Conservation (phyloP, 2,113 vertebrate genomes). For the Cottus gobio region DNA sequence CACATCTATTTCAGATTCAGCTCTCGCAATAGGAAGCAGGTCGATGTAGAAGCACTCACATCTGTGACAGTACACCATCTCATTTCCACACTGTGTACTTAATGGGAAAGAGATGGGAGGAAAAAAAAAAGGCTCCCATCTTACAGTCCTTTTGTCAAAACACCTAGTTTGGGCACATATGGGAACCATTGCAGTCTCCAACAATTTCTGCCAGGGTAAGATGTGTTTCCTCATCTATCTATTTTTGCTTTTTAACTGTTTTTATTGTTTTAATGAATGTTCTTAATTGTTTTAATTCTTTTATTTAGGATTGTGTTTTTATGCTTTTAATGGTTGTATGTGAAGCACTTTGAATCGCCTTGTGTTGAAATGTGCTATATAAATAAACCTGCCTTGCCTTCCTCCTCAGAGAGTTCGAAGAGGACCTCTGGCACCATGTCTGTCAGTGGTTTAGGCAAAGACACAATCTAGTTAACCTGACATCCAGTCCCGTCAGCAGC, state of each 20-base stretch:
- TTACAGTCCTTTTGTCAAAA: slow-evolving; percentile 44
- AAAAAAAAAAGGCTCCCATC: slow-evolving; percentile 18
- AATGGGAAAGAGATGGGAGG: slow-evolving; percentile 64
- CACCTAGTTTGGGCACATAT: slow-evolving; percentile 45
- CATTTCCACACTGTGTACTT: slow-evolving; percentile 48
- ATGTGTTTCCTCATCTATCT: too few species aligned
- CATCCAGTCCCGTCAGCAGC: slow-evolving; percentile 40
- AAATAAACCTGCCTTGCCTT: too few species aligned
- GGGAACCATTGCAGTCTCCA: slow-evolving; percentile 7
- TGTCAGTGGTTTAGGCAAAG: slow-evolving; percentile 28
- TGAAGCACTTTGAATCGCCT: too few species aligned
- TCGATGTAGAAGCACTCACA: slow-evolving; percentile 57
- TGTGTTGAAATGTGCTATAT: too few species aligned
- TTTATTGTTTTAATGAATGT: too few species aligned
- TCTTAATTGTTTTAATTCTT: too few species aligned
- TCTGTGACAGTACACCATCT: slow-evolving; percentile 65
- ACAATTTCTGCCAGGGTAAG: background rate
- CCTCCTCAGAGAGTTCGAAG: background rate
- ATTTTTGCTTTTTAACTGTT: too few species aligned
- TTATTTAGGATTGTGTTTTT: too few species aligned
- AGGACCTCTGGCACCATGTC: slow-evolving; percentile 38
- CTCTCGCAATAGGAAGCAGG: slow-evolving; percentile 67
- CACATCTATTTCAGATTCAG: slow-evolving; percentile 70
- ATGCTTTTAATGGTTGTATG: too few species aligned
- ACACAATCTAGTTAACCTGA: slow-evolving; percentile 47